phyloP scores from a whole-genome alignment of 2,888 invertebrate genomes.

The Sisyra nigra region DNA sequence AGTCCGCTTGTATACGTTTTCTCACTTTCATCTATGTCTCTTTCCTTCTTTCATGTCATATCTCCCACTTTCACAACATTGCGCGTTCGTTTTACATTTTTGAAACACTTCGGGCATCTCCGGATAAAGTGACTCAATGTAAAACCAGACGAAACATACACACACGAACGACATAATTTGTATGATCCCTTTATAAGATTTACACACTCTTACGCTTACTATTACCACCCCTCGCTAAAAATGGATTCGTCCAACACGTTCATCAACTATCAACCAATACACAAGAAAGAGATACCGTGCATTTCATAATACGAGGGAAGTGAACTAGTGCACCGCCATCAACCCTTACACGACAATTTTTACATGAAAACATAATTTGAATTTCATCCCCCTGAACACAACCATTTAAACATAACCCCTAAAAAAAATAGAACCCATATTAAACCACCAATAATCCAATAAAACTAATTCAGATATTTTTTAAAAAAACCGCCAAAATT shows the following conservation, averaged over 20 bases:
- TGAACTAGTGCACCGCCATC: background rate
- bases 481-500: too few species aligned
- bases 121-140: background rate
- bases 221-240: background rate
- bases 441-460: too few species aligned
- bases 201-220: background rate
- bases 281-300: constrained; percentile 1
- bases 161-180: too few species aligned
- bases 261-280: too few species aligned
- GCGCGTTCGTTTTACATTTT: background rate
- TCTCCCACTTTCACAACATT: constrained; percentile 2
- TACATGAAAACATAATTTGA: too few species aligned
- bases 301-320: background rate
- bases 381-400: too few species aligned
- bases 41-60: constrained; percentile 2
- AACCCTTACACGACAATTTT: background rate
- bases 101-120: background rate
- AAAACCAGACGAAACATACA: too few species aligned
- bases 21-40: background rate
- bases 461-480: too few species aligned
- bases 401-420: too few species aligned
- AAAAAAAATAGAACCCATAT: too few species aligned
- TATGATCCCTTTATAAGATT: too few species aligned
- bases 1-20: background rate
- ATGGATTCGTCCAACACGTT: constrained; percentile 4